Conservation (phyloP, 1,140 invertebrate genomes). For the Megalonaias nervosa region DNA sequence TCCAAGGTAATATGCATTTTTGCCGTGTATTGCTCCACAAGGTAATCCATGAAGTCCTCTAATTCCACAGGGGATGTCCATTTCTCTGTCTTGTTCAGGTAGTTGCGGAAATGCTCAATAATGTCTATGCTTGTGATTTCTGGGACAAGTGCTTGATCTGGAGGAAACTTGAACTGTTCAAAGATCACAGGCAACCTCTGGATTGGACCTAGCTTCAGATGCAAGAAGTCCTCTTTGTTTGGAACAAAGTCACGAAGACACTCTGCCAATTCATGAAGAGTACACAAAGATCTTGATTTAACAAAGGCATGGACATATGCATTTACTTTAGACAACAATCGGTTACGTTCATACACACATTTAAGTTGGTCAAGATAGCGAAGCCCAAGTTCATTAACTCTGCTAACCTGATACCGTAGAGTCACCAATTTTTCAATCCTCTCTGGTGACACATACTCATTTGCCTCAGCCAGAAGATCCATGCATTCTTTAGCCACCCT, state of each 20-base stretch:
- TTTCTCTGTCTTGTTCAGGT: constrained; percentile 50
- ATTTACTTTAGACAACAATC: constrained; percentile 58
- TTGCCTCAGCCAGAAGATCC: constrained; percentile 53
- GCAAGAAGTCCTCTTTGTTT: constrained; percentile 52
- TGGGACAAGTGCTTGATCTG: constrained; percentile 55
- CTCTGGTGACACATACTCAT: constrained; percentile 53
- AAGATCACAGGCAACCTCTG: constrained; percentile 61
- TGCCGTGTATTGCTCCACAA: constrained; percentile 54
- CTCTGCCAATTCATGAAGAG: constrained; percentile 58
- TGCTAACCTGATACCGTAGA: constrained; percentile 39
- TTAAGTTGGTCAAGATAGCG: constrained; percentile 41
- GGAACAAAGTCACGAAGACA: constrained; percentile 51
- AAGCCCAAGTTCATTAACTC: constrained; percentile 34
- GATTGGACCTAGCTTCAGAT: constrained; percentile 64
- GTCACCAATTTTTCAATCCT: constrained; percentile 51
- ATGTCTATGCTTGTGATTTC: constrained; percentile 62
- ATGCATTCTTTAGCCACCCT: constrained; percentile 56
- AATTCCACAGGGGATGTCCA: constrained; percentile 60
- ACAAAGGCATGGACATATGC: constrained; percentile 63
- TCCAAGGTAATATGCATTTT: constrained; percentile 62
- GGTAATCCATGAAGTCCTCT: constrained; percentile 62
- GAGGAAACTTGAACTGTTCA: constrained; percentile 64
- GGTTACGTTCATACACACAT: constrained; percentile 48
- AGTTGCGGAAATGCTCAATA: constrained; percentile 59
- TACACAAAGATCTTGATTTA: constrained; percentile 56